A percentile compares a stretch with the other conserved stretches of the same genome.
Evolutionary conservation across 2,888 invertebrate species (phyloP).

Genomic region (Oasisia sp.): DNA sequence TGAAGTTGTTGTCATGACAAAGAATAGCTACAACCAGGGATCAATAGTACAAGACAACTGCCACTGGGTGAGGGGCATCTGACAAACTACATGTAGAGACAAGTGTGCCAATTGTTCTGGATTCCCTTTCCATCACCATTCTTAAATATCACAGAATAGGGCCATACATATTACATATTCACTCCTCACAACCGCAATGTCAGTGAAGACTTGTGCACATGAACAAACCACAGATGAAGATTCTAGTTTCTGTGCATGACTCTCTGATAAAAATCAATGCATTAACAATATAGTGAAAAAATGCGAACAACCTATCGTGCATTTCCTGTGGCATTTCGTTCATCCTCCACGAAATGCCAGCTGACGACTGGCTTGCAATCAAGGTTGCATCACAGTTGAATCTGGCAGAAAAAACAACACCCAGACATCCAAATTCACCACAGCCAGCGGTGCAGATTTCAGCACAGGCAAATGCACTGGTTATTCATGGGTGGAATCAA

Average conservation of each 20-base stretch:
- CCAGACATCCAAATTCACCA: neutral
- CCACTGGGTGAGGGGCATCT: neutral
- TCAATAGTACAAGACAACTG: neutral
- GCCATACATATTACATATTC: neutral
- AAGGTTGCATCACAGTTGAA: neutral
- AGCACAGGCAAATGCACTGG: neutral
- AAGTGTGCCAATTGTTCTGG: neutral
- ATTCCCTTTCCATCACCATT: neutral
- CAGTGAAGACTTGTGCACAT: neutral
- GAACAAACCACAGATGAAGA: neutral
- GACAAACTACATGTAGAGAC: neutral
- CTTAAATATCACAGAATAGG: neutral
- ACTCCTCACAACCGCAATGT: neutral
- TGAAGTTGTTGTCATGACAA: neutral
- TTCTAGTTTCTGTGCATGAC: neutral
- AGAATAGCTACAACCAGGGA: neutral
- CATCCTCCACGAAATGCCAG: neutral
- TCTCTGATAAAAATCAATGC: neutral
- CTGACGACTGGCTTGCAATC: neutral
- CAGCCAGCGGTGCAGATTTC: constrained; percentile 9
- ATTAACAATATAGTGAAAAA: neutral
- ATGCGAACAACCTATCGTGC: neutral
- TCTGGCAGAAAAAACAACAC: neutral
- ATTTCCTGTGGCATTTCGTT: too few species aligned
- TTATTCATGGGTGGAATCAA: neutral